A percentile compares a stretch with the other conserved stretches of the same genome.
Conservation (phyloP, 2,113 vertebrate genomes). For the Sapayoa aenigma region DNA sequence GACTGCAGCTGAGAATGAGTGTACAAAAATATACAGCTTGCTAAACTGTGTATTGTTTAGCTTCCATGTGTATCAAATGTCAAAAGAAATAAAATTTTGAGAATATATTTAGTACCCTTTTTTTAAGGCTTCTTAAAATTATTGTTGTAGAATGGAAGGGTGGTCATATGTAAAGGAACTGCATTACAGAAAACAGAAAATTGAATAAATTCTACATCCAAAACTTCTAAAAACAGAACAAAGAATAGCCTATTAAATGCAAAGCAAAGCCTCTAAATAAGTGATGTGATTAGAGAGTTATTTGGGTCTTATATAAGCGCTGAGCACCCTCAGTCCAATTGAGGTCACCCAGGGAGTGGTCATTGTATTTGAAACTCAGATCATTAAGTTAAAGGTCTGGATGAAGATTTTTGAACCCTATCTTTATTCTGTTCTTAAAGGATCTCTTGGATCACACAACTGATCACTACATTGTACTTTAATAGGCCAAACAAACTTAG, state of each 20-base stretch:
- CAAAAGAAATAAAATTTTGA: slow-evolving; percentile 42
- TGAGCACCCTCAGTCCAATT: neutral
- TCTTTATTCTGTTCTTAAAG: neutral
- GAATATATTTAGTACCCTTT: slow-evolving; percentile 58
- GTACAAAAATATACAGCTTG: slow-evolving; percentile 52
- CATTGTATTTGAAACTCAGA: neutral
- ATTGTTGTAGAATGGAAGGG: neutral
- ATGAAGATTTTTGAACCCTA: neutral
- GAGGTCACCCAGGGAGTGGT: neutral
- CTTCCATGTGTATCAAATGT: slow-evolving; percentile 32
- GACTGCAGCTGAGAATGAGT: slow-evolving; percentile 41
- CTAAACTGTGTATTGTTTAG: slow-evolving; percentile 41
- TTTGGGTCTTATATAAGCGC: neutral
- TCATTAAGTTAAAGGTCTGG: neutral
- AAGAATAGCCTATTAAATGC: neutral
- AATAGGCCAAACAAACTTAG: neutral
- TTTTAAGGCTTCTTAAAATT: slow-evolving; percentile 25
- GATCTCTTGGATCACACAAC: neutral
- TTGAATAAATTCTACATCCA: neutral
- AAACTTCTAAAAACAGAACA: neutral
- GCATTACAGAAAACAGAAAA: neutral
- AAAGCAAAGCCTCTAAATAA: neutral
- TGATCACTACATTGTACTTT: neutral
- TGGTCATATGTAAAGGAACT: neutral
- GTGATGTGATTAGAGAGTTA: neutral